Percentiles rank a stretch among this genome's conserved stretches.
Conservation (phyloP, 2,113 vertebrate species). For the Tyto alba region DNA sequence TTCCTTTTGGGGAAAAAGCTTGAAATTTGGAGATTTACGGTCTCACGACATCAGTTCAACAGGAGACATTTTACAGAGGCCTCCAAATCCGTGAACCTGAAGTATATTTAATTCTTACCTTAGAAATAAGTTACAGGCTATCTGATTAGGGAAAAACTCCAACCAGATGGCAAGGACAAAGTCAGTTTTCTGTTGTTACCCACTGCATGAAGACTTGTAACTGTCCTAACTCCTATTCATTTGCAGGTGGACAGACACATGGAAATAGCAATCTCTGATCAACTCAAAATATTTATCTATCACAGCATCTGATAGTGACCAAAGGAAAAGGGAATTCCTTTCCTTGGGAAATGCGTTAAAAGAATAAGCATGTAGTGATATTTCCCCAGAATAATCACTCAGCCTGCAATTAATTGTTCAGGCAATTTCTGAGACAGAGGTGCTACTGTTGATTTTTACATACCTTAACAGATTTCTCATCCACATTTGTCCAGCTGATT, state of each 20-base stretch:
- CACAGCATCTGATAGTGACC: neutral
- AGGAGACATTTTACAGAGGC: neutral
- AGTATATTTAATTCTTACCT: neutral
- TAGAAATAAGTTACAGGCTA: neutral
- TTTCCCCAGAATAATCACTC: neutral
- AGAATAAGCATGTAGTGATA: neutral
- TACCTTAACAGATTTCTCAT: neutral
- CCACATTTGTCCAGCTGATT: neutral
- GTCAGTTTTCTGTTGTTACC: neutral
- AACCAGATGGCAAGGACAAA: neutral
- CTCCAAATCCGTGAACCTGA: neutral
- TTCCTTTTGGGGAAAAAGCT: neutral
- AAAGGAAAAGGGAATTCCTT: no score
- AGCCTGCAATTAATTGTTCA: neutral
- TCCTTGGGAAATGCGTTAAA: neutral
- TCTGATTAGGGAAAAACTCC: neutral
- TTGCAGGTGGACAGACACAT: neutral
- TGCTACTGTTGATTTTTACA: neutral
- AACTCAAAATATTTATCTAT: neutral
- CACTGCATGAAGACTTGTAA: accelerated
- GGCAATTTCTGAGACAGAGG: neutral
- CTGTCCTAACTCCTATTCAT: neutral
- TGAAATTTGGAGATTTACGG: neutral
- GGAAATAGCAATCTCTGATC: neutral
- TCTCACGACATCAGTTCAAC: neutral